Conservation (phyloP, 2,888 invertebrate genomes). For the Ommatoiulus sabulosus region DNA sequence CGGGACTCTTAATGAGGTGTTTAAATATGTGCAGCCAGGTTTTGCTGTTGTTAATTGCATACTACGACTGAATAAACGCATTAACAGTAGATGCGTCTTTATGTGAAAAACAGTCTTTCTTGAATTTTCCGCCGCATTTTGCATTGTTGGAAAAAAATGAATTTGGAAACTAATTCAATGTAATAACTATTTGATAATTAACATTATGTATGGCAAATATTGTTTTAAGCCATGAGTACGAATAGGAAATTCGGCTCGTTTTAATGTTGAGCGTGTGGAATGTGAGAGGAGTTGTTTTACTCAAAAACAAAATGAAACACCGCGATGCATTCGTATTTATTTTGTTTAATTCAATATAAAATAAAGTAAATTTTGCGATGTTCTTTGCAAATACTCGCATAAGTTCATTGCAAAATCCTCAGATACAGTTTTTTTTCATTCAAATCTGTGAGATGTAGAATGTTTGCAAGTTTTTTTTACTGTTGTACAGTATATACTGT, state of each 20-base stretch:
- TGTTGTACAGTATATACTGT: too few species aligned
- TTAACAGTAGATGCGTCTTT: neutral
- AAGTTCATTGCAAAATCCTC: too few species aligned
- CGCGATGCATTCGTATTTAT: too few species aligned
- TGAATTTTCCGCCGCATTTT: neutral
- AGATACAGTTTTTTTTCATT: too few species aligned
- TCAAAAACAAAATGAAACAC: too few species aligned
- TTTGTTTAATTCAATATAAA: too few species aligned
- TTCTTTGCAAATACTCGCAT: too few species aligned
- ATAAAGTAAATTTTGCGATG: too few species aligned
- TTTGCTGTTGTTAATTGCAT: neutral
- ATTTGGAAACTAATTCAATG: neutral
- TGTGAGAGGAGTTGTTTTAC: too few species aligned
- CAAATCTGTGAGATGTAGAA: too few species aligned
- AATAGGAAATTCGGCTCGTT: neutral
- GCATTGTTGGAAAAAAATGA: neutral
- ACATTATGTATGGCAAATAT: neutral
- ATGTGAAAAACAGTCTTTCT: neutral
- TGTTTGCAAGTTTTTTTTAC: too few species aligned
- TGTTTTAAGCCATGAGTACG: neutral
- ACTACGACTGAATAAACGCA: slow-evolving; percentile 4
- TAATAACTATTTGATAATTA: neutral
- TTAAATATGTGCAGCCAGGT: slow-evolving; percentile 22
- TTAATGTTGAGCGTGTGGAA: too few species aligned
- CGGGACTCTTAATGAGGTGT: slow-evolving; percentile 30